These are phyloP conservation scores for Netelia virgata DNA, from an alignment of 2,888 invertebrate genomes.

Conservation along the genomic window DNA sequence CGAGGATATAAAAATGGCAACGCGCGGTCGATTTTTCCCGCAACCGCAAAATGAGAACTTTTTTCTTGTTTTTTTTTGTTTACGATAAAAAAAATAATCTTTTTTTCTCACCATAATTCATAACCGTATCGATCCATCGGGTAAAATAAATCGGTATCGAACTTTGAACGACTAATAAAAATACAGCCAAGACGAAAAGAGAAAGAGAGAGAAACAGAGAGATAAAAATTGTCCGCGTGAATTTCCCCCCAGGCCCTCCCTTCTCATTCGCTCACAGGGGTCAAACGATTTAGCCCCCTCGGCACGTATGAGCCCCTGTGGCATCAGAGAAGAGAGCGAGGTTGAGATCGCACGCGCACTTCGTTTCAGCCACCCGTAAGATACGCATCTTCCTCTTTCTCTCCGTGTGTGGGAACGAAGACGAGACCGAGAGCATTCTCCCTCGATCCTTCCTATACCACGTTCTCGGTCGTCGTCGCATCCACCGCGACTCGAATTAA, in stretches of 20 bases:
- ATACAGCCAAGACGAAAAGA: background rate
- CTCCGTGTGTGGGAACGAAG: conserved; percentile 73
- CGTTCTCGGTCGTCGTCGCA: conserved; percentile 25
- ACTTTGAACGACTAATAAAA: conserved; percentile 4
- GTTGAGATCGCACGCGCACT: conserved; percentile 71
- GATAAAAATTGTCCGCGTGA: conserved; percentile 8
- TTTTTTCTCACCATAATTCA: background rate
- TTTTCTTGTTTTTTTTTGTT: background rate
- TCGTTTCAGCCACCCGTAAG: conserved; percentile 71
- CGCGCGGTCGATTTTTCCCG: conserved; percentile 20
- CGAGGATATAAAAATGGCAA: conserved; percentile 22
- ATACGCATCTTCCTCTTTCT: conserved; percentile 78
- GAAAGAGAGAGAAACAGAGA: background rate
- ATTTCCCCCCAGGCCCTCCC: background rate
- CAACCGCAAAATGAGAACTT: conserved; percentile 26
- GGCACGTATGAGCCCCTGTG: conserved; percentile 62
- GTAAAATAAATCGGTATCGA: background rate
- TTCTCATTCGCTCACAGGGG: conserved; percentile 46
- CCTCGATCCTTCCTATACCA: conserved; percentile 7
- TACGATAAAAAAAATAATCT: background rate
- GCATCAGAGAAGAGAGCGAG: conserved; percentile 16
- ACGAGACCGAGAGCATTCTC: conserved; percentile 61
- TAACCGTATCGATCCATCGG: background rate
- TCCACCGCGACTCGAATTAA: conserved; percentile 35
- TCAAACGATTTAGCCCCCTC: conserved; percentile 71